A percentile compares a stretch with the other conserved stretches of the same genome.
phyloP scores from a whole-genome alignment of 2,888 invertebrate genomes.

The Aspidiotus destructor region DNA sequence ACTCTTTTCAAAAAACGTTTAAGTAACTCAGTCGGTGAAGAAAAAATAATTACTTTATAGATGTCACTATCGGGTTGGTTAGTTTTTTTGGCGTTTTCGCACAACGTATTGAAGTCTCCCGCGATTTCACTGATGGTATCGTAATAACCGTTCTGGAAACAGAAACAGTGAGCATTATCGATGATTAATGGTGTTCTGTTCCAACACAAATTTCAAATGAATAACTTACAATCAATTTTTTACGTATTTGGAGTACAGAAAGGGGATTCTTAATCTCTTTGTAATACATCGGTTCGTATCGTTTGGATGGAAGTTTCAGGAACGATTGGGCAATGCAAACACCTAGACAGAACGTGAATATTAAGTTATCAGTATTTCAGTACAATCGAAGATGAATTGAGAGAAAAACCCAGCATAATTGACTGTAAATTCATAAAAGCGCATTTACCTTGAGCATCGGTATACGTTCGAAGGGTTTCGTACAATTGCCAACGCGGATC shows the following conservation, averaged over 20 bases:
- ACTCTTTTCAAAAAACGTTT: too few species aligned
- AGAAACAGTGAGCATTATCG: slow-evolving; percentile 15
- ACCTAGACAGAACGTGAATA: slow-evolving; percentile 46
- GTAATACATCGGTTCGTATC: slow-evolving; percentile 94
- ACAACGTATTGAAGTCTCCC: slow-evolving; percentile 89
- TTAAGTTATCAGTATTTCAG: not conserved
- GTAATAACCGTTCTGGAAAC: slow-evolving; percentile 58
- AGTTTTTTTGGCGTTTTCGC: slow-evolving; percentile 90
- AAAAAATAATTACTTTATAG: slow-evolving; percentile 53
- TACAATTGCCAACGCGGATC: slow-evolving; percentile 86
- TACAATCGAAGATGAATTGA: not conserved
- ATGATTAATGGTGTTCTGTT: too few species aligned
- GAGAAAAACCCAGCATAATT: too few species aligned
- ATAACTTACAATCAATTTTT: slow-evolving; percentile 55
- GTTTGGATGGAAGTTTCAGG: slow-evolving; percentile 79
- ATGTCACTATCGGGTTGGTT: slow-evolving; percentile 70
- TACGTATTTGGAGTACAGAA: slow-evolving; percentile 81
- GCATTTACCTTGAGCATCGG: slow-evolving; percentile 45
- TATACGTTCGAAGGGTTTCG: slow-evolving; percentile 63
- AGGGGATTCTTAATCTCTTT: slow-evolving; percentile 93
- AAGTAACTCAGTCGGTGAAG: too few species aligned
- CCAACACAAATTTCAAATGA: not conserved
- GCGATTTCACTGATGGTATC: slow-evolving; percentile 80
- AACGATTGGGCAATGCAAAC: slow-evolving; percentile 81
- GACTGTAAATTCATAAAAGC: not conserved